Conservation (phyloP, 92 coral and sea anemone species). For the Parazoanthus darwini region DNA sequence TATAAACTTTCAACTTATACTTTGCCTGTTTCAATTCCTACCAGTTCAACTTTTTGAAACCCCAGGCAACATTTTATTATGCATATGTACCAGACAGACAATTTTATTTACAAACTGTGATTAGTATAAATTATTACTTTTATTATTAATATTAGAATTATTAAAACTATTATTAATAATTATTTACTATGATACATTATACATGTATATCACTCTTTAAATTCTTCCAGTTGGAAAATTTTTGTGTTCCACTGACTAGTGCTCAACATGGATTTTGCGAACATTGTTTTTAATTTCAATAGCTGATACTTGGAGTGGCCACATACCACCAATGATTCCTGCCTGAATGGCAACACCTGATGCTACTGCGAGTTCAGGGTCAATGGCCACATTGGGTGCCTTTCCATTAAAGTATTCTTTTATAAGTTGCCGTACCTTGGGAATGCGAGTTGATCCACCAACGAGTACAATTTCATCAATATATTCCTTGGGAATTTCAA, state of each 20-base stretch:
- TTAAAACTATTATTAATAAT: too few species aligned
- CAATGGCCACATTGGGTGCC: slow-evolving; percentile 90
- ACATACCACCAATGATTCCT: slow-evolving; percentile 97
- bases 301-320: slow-evolving; percentile 99
- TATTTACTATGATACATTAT: too few species aligned
- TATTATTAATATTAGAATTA: too few species aligned
- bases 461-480: slow-evolving; percentile 94
- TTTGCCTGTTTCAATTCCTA: too few species aligned
- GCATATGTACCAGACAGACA: too few species aligned
- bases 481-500: slow-evolving; percentile 67
- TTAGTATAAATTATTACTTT: too few species aligned
- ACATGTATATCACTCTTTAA: too few species aligned
- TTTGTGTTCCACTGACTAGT: slow-evolving; percentile 2
- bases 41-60: too few species aligned
- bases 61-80: too few species aligned
- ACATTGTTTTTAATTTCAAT: slow-evolving; percentile 81
- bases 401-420: slow-evolving; percentile 90
- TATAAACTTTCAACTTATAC: too few species aligned
- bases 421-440: slow-evolving; percentile 81
- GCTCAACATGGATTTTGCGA: slow-evolving; percentile 69
- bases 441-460: slow-evolving; percentile 95
- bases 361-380: slow-evolving; percentile 98
- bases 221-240: background rate
- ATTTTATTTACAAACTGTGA: too few species aligned
- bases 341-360: slow-evolving; percentile 98